Conservation (phyloP, 1,140 invertebrate species). For the Parasteatoda tepidariorum region DNA sequence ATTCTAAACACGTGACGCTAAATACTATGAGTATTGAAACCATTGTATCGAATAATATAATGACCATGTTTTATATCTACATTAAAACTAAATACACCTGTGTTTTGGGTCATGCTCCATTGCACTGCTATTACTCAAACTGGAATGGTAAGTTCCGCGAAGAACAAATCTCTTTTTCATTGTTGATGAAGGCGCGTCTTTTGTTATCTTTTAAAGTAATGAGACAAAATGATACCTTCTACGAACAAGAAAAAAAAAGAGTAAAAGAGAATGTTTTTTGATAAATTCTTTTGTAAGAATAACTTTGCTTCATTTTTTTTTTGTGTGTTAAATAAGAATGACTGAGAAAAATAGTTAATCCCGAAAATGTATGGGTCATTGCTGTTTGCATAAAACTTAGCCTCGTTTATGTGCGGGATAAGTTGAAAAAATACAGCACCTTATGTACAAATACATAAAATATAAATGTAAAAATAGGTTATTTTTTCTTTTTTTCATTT, state of each 20-base stretch:
- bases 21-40: not conserved
- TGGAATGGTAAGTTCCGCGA: constrained; percentile 14
- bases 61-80: not conserved
- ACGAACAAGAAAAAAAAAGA: not conserved
- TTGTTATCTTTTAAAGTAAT: constrained; percentile 9
- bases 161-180: constrained; percentile 4
- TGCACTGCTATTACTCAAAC: not conserved
- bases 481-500: no score
- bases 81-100: not conserved
- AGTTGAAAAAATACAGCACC: no score
- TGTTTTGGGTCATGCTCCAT: not conserved
- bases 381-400: no score
- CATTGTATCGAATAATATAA: constrained; percentile 22
- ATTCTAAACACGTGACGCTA: not conserved
- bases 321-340: no score
- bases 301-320: not conserved
- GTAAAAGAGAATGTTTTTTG: not conserved
- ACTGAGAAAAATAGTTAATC: no score
- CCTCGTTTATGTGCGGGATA: no score
- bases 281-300: not conserved
- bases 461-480: no score
- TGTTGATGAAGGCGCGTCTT: not conserved
- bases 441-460: no score
- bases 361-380: no score
- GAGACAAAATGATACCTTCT: constrained; percentile 4